These are phyloP conservation scores for Odontocolon sp. DNA, from an alignment of 2,888 invertebrate genomes.

Conservation along the genomic window DNA sequence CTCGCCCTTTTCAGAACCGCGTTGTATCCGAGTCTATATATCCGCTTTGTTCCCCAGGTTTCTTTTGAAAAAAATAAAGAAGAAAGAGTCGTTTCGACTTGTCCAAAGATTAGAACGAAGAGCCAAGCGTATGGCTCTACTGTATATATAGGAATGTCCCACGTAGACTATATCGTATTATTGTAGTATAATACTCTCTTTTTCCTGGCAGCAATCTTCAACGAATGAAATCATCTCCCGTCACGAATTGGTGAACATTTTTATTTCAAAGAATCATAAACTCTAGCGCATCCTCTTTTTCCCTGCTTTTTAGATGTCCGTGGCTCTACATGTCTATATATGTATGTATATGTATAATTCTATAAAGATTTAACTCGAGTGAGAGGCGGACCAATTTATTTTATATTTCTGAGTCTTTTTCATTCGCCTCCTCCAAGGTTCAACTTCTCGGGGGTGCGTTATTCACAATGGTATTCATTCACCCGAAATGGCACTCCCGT, in stretches of 20 bases:
- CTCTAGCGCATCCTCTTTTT: conserved; percentile 53
- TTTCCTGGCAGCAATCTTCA: conserved; percentile 22
- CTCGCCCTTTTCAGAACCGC: conserved; percentile 18
- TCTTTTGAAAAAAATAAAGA: conserved; percentile 43
- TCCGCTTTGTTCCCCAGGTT: conserved; percentile 34
- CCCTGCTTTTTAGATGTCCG: conserved; percentile 31
- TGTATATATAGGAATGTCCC: conserved; percentile 32
- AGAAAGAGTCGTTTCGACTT: conserved; percentile 44
- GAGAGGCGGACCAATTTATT: neutral
- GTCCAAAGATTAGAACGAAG: conserved; percentile 28
- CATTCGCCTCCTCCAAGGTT: neutral
- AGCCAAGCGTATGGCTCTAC: conserved; percentile 31
- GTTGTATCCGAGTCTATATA: conserved; percentile 35
- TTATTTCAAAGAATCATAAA: conserved; percentile 61
- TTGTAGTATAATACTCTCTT: conserved; percentile 28
- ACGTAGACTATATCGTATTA: conserved; percentile 26
- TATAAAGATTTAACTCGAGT: too few relatives aligned
- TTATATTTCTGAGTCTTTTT: conserved; percentile 20
- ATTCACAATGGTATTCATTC: conserved; percentile 48
- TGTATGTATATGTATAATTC: conserved; percentile 44
- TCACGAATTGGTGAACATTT: conserved; percentile 50
- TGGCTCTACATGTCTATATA: conserved; percentile 5
- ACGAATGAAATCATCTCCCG: conserved; percentile 59
- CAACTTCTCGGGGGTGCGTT: conserved; percentile 22
- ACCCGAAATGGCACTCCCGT: conserved; percentile 29